Evolutionary conservation across 2,888 invertebrate species (phyloP).

Genomic region (Drosophila testacea): DNA sequence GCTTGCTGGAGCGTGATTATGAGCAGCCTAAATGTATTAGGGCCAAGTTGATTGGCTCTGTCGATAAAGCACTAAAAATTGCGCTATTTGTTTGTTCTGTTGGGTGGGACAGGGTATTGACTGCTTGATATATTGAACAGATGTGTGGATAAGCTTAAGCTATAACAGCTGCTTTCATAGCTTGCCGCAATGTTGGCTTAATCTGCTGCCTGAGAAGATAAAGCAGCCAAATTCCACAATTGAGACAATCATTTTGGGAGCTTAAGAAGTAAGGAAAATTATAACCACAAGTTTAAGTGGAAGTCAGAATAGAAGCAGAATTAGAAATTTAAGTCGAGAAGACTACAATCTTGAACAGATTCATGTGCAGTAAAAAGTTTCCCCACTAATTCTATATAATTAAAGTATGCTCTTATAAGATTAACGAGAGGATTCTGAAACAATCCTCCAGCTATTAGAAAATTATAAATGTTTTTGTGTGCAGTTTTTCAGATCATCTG

Average conservation of each 20-base stretch:
- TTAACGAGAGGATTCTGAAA: constrained; percentile 4
- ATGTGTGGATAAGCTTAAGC: constrained; percentile 59
- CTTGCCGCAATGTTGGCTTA: constrained; percentile 47
- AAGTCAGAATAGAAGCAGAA: neutral
- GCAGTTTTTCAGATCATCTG: neutral
- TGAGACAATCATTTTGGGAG: constrained; percentile 29
- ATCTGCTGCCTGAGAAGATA: constrained; percentile 48
- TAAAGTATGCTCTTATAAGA: constrained; percentile 5
- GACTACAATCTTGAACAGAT: neutral
- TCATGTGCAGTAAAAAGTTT: constrained; percentile 6
- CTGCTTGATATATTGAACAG: constrained; percentile 54
- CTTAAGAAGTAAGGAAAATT: neutral
- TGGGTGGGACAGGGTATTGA: neutral
- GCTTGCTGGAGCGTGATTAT: constrained; percentile 73
- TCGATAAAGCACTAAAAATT: constrained; percentile 50
- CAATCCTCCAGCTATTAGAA: neutral
- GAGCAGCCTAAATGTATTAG: constrained; percentile 75
- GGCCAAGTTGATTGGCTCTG: constrained; percentile 57
- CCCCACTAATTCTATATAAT: constrained; percentile 8
- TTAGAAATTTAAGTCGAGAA: neutral
- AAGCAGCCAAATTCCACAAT: constrained; percentile 18
- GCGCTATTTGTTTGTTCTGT: constrained; percentile 64
- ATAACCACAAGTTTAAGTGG: too few species aligned
- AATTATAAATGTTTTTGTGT: constrained; percentile 8
- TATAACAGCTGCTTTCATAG: constrained; percentile 46